Evolutionary conservation across 2,888 invertebrate genomes (phyloP), one percentile per base, ranked within the genome.

Genomic region (Ceramica pisi): DNA sequence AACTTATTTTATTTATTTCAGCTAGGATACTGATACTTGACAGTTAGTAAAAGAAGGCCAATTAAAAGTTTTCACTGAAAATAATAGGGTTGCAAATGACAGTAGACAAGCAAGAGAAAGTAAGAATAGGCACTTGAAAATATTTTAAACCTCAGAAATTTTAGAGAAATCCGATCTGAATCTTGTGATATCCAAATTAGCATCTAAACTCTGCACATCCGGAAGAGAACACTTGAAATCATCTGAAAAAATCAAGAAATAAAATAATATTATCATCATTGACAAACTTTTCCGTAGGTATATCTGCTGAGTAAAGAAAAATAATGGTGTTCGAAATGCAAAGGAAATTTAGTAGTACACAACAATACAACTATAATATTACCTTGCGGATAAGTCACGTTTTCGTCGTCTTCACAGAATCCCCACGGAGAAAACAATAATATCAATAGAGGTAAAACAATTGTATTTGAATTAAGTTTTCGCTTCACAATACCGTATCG

Each of bases 151-250:
- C 92, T 96, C 96, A 56, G 96, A 95, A 86, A 96, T 94, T 87
- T 95, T 95, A 0, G 95, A 94, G 76, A 95, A 96, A 81, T 96
- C 96, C 1, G 93, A 92, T 82, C 94, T 90, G 73, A 96, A 96
- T 71, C 94, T 90, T 44, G 92, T 90, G 8, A 96, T 84, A 82
- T 96, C 94, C 62, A 96, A 82, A 78, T 94, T 93, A 46, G 91
- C 89, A 84, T 96, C 95, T 46, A 92, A 85, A 67, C 93, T 94
- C 35, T 91, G 93, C 0, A 96, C 95, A 87, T 96, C 96, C 0
- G 96, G 96, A 51, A 96, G 81, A 0, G 93, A 92, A 75, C 96
- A 96, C 86, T 96, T 96, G 71, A 92, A 96, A 67, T 96, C 96
- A 84, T 95, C 96, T 96, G 91, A 68, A 91, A 90, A 64, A 53